Percentiles rank a stretch among this genome's conserved stretches.
phyloP scores from a whole-genome alignment of 1,140 invertebrate genomes.

The Ptiloglossa arizonensis region DNA sequence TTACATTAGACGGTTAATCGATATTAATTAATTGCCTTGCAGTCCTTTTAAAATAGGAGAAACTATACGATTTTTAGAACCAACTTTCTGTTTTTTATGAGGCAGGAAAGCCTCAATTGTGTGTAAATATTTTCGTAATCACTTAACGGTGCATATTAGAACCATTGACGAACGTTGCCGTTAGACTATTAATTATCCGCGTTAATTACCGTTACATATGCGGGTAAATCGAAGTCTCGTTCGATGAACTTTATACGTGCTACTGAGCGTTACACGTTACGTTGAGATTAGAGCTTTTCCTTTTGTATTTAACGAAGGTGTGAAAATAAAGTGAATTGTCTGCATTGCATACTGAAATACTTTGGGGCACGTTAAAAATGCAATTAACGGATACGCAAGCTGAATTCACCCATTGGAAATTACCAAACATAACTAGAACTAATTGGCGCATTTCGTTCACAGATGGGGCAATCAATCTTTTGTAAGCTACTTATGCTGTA shows the following conservation, averaged over 20 bases:
- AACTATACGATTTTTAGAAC: neutral
- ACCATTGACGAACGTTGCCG: slow-evolving; percentile 23
- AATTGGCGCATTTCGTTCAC: neutral
- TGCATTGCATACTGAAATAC: too few relatives aligned
- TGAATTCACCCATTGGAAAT: neutral
- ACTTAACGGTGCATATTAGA: neutral
- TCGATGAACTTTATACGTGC: slow-evolving; percentile 1
- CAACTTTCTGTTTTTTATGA: neutral
- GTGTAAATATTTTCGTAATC: slow-evolving; percentile 43
- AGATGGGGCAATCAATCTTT: too few relatives aligned
- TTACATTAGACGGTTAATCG: neutral
- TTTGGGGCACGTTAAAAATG: too few relatives aligned
- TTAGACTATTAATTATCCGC: slow-evolving; percentile 40
- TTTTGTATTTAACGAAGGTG: neutral
- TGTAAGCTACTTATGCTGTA: too few relatives aligned
- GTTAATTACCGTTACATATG: slow-evolving; percentile 30
- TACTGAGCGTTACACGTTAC: neutral
- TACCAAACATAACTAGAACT: neutral
- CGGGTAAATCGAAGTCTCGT: slow-evolving; percentile 19
- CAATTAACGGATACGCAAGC: too few relatives aligned
- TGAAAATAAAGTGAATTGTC: neutral
- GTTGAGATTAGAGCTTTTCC: neutral
- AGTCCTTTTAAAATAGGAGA: neutral
- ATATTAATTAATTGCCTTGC: neutral
- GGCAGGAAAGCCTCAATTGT: neutral